Conservation (phyloP, 2,797 vertebrate genomes). For the Benthosema pterotum region DNA sequence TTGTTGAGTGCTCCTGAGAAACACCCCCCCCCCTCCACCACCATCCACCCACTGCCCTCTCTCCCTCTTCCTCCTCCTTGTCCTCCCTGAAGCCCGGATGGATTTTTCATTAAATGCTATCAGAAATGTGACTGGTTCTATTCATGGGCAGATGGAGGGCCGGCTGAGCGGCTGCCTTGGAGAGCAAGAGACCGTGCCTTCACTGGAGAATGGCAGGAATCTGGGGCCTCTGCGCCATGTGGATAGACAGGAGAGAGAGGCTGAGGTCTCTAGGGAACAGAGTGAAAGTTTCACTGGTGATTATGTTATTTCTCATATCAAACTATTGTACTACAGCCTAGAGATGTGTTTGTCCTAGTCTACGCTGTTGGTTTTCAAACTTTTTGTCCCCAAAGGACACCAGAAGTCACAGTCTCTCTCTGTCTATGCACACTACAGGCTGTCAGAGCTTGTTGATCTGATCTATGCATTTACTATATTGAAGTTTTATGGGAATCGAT, state of each 20-base stretch:
- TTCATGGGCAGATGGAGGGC: slow-evolving; percentile 69
- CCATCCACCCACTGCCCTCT: background rate
- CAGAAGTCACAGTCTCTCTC: too few relatives aligned
- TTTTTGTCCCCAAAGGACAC: too few relatives aligned
- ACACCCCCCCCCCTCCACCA: slow-evolving; percentile 12
- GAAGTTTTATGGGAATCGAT: too few relatives aligned
- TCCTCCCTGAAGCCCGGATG: slow-evolving; percentile 51
- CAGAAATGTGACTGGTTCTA: slow-evolving; percentile 75
- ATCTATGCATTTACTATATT: too few relatives aligned
- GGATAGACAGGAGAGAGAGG: slow-evolving; percentile 6
- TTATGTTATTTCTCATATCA: slow-evolving; percentile 32
- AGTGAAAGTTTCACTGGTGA: background rate
- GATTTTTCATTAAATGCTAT: slow-evolving; percentile 79
- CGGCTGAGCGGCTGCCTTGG: slow-evolving; percentile 42
- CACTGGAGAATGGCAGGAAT: slow-evolving; percentile 69
- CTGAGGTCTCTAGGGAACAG: background rate
- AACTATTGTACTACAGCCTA: slow-evolving; percentile 6
- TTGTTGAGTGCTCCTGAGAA: slow-evolving; percentile 71
- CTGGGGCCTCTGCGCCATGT: slow-evolving; percentile 46
- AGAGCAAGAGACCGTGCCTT: slow-evolving; percentile 50
- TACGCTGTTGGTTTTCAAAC: background rate
- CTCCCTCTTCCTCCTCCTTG: slow-evolving; percentile 33
- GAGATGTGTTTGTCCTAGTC: slow-evolving; percentile 27
- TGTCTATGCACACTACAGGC: too few relatives aligned
- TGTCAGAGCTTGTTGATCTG: too few relatives aligned